Conservation (phyloP, 2,797 vertebrate genomes). For the Cheirogaleus major region DNA sequence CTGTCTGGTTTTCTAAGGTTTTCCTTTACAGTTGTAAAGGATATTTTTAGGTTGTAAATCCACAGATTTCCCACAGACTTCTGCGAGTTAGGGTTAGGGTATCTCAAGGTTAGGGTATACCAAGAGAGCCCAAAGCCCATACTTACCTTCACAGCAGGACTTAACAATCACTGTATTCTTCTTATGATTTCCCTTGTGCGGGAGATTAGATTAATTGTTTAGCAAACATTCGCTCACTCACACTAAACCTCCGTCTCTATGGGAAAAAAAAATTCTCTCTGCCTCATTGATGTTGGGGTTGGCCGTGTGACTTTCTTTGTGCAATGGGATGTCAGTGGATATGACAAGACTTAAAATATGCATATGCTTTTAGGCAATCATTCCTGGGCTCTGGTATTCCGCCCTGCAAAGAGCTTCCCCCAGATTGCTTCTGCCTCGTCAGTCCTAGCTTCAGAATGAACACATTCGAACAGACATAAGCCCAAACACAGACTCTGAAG, state of each 20-base stretch:
- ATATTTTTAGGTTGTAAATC: not conserved
- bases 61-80: not conserved
- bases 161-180: not conserved
- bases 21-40: not conserved
- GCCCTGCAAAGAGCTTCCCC: not conserved
- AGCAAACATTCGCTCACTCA: not conserved
- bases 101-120: not conserved
- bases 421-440: not conserved
- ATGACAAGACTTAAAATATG: not conserved
- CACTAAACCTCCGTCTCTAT: not conserved
- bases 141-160: not conserved
- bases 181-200: not conserved
- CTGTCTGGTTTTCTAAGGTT: not conserved
- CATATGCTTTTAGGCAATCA: not conserved
- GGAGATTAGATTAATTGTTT: not conserved
- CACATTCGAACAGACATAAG: not conserved
- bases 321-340: not conserved
- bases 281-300: not conserved
- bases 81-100: not conserved
- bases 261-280: not conserved
- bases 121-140: not conserved
- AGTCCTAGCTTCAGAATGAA: constrained; percentile 18
- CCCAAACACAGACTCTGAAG: not conserved
- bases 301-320: not conserved
- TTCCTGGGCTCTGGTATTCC: not conserved